These are phyloP conservation scores for Asteroscopus sphinx DNA, from an alignment of 2,888 invertebrate genomes.

Conservation along the genomic window DNA sequence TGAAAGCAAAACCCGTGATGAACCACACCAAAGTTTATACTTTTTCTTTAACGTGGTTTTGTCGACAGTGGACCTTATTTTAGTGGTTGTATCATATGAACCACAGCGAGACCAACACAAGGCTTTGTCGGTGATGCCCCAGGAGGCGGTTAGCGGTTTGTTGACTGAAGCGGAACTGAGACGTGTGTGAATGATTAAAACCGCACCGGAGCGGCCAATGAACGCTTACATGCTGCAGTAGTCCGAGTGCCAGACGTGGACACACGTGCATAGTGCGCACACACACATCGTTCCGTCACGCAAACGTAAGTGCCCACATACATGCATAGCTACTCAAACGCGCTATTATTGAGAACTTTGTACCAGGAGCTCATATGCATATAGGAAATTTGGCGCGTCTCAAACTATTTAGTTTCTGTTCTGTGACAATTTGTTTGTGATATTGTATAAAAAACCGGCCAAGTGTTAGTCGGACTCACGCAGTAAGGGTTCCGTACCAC, in stretches of 20 bases:
- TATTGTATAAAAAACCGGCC: too few species aligned
- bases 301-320: background rate
- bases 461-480: too few species aligned
- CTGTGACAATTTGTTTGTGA: too few species aligned
- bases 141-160: slow-evolving; percentile 24
- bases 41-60: too few species aligned
- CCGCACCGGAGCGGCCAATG: slow-evolving; percentile 27
- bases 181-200: slow-evolving; percentile 43
- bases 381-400: background rate
- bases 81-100: slow-evolving; percentile 1
- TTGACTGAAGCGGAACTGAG: slow-evolving; percentile 26
- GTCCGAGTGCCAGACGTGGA: slow-evolving; percentile 23
- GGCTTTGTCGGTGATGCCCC: slow-evolving; percentile 17
- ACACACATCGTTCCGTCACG: background rate
- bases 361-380: slow-evolving; percentile 7
- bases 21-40: too few species aligned
- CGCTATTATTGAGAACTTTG: background rate
- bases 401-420: too few species aligned
- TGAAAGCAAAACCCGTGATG: too few species aligned
- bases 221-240: too few species aligned
- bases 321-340: background rate
- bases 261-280: slow-evolving; percentile 7
- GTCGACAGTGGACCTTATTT: slow-evolving; percentile 1
- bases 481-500: too few species aligned
- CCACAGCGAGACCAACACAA: slow-evolving; percentile 5